Conservation (phyloP, 1,140 invertebrate genomes). For the Brachionus calyciflorus region DNA sequence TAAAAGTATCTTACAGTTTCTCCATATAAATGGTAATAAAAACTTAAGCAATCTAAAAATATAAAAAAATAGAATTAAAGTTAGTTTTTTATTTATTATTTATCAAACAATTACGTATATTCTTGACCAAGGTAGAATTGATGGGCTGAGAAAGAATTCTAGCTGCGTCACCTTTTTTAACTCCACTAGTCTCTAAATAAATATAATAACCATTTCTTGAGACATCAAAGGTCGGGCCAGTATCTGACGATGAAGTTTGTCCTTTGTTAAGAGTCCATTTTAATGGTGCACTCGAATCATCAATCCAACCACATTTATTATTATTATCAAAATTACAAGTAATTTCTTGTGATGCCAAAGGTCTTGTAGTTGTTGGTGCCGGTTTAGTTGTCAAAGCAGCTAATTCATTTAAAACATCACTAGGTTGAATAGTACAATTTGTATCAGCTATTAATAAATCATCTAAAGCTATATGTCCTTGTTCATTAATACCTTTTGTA, state of each 20-base stretch:
- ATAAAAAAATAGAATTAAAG: not conserved
- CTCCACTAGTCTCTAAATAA: slow-evolving; percentile 53
- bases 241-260: slow-evolving; percentile 50
- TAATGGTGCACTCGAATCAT: slow-evolving; percentile 51
- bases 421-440: slow-evolving; percentile 49
- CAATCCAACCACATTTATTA: slow-evolving; percentile 62
- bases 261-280: slow-evolving; percentile 53
- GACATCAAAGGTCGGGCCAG: slow-evolving; percentile 65
- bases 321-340: slow-evolving; percentile 52
- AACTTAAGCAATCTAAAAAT: slow-evolving; percentile 23
- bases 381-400: slow-evolving; percentile 49
- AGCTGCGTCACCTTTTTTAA: slow-evolving; percentile 52
- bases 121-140: not conserved
- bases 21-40: slow-evolving; percentile 32
- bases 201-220: slow-evolving; percentile 56
- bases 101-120: slow-evolving; percentile 12
- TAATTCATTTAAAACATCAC: slow-evolving; percentile 50
- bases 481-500: not conserved
- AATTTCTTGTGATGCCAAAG: not conserved
- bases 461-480: slow-evolving; percentile 41
- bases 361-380: slow-evolving; percentile 49
- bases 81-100: not conserved
- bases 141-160: slow-evolving; percentile 59
- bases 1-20: not conserved
- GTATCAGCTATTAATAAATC: not conserved